Base-by-base conservation (phyloP, 2,888 invertebrate species). In the Ormia ochracea region DNA sequence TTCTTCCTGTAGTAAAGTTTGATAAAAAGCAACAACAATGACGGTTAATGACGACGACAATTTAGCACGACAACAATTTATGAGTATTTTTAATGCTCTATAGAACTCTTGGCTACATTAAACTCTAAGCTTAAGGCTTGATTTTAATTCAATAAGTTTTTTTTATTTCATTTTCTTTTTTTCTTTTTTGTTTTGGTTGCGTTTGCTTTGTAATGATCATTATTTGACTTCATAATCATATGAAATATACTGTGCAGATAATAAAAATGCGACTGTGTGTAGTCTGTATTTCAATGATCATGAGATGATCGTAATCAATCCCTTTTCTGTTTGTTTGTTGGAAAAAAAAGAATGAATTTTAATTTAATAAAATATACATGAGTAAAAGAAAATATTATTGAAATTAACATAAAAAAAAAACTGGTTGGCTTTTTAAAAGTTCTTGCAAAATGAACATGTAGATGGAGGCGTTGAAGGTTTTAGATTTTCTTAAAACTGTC, bases 381-480 rank as follows among this genome's bases (percentile, higher is more conserved):
- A 28, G 38, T 10, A 54, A n/a, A n/a, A n/a, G 59, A 56, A 65
- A 41, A 69, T 74, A 41, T 41, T 41, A 78, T 59, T 75, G 33
- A 72, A 80, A 80, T 80, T 80, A 76, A 72, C 80, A 80, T 80
- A 76, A 66, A 66, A 33, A n/a, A n/a, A 12, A 61, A 75, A 72
- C 70, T 58, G 54, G 38, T 82, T 86, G 80, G 83, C 82, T 82
- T 82, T 82, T 78, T 81, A 68, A 48, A 77, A 66, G n/a, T 45
- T 19, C 21, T 26, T 19, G 36, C 21, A 14, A 41, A 43, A 38
- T 52, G n/a, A n/a, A n/a, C n/a, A 17, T 23, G 17, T 17, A 6
- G 14, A 56, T 81, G 78, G 21, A 75, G 78, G 81, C 70, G 81
- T 78, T 78, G 33, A 70, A 70, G 58, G 36, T 41, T 21, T 69